A percentile compares a stretch with the other conserved stretches of the same genome.
Conservation (phyloP, 2,888 invertebrate genomes). For the Cancer borealis region DNA sequence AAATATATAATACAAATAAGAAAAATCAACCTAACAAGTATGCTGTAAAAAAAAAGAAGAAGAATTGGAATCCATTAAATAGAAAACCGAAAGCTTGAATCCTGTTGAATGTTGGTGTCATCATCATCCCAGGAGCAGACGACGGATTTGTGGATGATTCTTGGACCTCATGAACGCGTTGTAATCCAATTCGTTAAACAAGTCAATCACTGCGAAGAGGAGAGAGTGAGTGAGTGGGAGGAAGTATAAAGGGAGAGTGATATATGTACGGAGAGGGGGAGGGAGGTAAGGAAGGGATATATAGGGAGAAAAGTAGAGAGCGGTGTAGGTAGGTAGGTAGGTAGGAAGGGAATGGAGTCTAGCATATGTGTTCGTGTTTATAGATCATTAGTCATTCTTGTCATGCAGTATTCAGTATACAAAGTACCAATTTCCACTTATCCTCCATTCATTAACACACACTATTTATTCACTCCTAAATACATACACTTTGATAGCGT, state of each 20-base stretch:
- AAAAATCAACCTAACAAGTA: too few relatives aligned
- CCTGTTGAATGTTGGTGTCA: not conserved
- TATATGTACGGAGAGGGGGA: not conserved
- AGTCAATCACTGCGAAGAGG: conserved; percentile 78
- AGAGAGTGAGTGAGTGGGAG: not conserved
- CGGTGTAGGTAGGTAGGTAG: not conserved
- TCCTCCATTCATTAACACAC: not conserved
- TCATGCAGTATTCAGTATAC: not conserved
- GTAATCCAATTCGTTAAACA: conserved; percentile 78
- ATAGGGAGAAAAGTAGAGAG: too few relatives aligned
- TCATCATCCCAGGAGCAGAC: conserved; percentile 66
- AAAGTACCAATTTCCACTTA: too few relatives aligned
- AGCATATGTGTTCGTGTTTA: too few relatives aligned
- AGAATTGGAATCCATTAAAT: not conserved
- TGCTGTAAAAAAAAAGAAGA: too few relatives aligned
- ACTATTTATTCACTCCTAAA: not conserved
- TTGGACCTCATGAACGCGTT: conserved; percentile 72
- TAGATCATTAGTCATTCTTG: too few relatives aligned
- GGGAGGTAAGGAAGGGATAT: not conserved
- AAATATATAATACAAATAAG: too few relatives aligned
- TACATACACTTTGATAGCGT: too few relatives aligned
- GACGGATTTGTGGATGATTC: conserved; percentile 73
- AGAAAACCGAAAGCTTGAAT: not conserved
- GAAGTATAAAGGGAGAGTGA: not conserved
- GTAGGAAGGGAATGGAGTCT: not conserved